phyloP scores from a whole-genome alignment of 2,888 invertebrate species.

The Rhimphoctona megacephalus region DNA sequence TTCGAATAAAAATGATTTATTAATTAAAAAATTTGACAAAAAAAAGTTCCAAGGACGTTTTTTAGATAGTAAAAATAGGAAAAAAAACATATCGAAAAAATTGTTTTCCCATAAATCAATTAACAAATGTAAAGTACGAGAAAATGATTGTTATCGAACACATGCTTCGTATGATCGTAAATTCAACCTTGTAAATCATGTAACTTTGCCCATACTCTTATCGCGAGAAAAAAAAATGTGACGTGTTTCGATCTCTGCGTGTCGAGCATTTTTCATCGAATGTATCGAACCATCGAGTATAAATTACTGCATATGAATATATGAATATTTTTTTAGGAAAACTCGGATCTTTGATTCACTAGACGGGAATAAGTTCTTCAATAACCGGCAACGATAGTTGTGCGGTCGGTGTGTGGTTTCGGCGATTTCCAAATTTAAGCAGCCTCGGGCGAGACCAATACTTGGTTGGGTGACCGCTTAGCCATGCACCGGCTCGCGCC shows the following conservation, averaged over 20 bases:
- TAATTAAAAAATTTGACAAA: not conserved
- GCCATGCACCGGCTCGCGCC: no score
- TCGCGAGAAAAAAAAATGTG: conserved; percentile 3
- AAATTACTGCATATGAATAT: not conserved
- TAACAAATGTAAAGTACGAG: not conserved
- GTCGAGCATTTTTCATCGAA: not conserved
- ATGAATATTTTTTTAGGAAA: not conserved
- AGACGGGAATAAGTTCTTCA: no score
- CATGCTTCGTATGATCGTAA: not conserved
- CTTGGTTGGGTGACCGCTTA: no score
- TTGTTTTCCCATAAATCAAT: not conserved
- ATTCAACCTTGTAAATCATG: not conserved
- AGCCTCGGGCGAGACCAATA: no score
- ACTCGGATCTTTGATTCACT: not conserved
- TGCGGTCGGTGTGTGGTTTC: no score
- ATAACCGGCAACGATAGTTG: no score
- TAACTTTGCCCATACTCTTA: not conserved
- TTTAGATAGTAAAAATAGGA: no score
- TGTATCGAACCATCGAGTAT: not conserved
- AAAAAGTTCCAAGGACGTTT: not conserved
- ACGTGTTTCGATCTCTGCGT: not conserved
- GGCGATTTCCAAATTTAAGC: no score
- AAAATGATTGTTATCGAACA: not conserved
- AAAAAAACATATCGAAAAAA: no score
- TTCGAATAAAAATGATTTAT: not conserved